Percentiles rank a stretch among this genome's conserved stretches.
Conservation (phyloP, 2,797 vertebrate species). For the Heliangelus exortis region DNA sequence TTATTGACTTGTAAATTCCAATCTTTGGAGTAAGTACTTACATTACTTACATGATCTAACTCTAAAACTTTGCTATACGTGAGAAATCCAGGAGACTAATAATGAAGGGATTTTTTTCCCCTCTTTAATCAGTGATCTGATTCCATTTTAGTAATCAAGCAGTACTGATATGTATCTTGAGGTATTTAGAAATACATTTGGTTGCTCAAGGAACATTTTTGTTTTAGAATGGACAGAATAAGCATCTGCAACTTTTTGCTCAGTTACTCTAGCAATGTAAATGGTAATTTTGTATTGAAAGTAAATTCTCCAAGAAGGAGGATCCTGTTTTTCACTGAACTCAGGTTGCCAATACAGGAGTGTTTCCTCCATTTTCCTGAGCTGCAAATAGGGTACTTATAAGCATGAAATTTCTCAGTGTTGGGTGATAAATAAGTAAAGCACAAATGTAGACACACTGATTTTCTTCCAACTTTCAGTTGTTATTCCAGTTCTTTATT, state of each 20-base stretch:
- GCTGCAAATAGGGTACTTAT: neutral
- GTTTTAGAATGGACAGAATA: neutral
- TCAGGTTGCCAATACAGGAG: neutral
- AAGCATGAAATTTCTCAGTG: neutral
- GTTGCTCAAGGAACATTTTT: neutral
- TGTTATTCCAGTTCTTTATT: neutral
- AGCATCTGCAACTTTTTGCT: neutral
- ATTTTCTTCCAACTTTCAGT: neutral
- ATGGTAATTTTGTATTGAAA: neutral
- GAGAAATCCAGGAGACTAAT: neutral
- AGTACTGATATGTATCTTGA: neutral
- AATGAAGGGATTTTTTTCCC: neutral
- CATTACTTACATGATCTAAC: neutral
- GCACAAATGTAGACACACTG: neutral
- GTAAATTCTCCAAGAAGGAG: neutral
- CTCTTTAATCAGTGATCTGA: neutral
- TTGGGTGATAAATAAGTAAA: neutral
- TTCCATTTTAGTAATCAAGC: neutral
- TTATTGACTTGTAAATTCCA: neutral
- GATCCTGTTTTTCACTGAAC: neutral
- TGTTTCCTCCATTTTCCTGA: neutral
- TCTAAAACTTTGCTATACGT: neutral
- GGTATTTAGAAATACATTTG: neutral
- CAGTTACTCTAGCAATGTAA: neutral
- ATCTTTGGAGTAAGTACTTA: neutral